Evolutionary conservation across 2,113 vertebrate genomes (phyloP).

Genomic region (Megalops atlanticus): DNA sequence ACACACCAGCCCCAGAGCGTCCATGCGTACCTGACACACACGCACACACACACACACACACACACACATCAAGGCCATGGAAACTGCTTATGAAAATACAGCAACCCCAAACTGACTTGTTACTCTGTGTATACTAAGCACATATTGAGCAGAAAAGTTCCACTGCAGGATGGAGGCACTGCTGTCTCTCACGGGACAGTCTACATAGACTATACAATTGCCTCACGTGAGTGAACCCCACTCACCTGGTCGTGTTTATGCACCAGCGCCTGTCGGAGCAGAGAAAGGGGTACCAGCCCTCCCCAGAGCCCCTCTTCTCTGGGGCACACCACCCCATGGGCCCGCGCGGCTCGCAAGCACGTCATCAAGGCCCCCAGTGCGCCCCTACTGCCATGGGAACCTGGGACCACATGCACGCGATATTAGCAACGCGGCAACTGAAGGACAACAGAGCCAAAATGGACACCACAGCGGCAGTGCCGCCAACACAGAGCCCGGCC

Average conservation of each 20-base stretch:
- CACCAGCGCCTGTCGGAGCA: constrained; percentile 81
- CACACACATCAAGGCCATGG: background rate
- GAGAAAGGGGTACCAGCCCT: constrained; percentile 73
- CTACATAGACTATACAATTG: background rate
- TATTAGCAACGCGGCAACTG: background rate
- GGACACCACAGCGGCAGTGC: background rate
- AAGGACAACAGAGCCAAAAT: background rate
- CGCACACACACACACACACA: background rate
- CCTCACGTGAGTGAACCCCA: background rate
- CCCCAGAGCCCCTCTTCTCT: constrained; percentile 70
- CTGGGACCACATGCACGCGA: constrained; percentile 36
- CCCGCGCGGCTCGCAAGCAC: constrained; percentile 85
- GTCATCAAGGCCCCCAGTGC: constrained; percentile 89
- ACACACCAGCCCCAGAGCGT: constrained; percentile 90
- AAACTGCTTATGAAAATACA: background rate
- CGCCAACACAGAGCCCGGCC: no score
- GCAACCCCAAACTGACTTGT: no score
- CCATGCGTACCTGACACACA: constrained; percentile 81
- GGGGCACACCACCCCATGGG: constrained; percentile 80
- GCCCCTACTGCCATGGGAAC: constrained; percentile 73
- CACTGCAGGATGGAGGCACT: background rate
- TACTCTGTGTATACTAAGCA: background rate
- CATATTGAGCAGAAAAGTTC: background rate
- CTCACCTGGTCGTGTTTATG: constrained; percentile 92
- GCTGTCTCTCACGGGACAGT: background rate